A percentile compares a stretch with the other conserved stretches of the same genome.
Conservation (phyloP, 2,888 invertebrate genomes). For the Microplitis manilae region DNA sequence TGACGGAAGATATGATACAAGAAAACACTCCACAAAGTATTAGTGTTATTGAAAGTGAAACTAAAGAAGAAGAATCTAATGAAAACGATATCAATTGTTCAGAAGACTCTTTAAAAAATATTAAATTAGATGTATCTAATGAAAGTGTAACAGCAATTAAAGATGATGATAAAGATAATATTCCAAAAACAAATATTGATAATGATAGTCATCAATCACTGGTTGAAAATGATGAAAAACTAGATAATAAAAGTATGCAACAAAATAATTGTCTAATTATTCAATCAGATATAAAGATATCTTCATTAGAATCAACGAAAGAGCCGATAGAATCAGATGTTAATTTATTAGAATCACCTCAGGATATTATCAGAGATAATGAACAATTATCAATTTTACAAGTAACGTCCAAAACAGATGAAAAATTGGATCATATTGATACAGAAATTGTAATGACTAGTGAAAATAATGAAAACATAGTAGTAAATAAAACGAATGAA, state of each 20-base stretch:
- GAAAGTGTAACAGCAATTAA: conserved; percentile 3
- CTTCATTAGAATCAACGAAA: not conserved
- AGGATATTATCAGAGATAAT: not conserved
- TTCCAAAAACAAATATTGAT: not conserved
- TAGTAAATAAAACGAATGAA: conserved; percentile 10
- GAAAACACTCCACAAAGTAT: not conserved
- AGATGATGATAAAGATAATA: conserved; percentile 9
- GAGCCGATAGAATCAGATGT: not conserved
- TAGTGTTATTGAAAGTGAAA: not conserved
- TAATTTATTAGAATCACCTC: not conserved
- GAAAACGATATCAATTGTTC: not conserved
- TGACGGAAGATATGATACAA: too few species aligned
- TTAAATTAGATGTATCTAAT: not conserved
- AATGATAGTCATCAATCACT: not conserved
- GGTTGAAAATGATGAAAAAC: conserved; percentile 15
- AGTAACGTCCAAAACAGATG: not conserved
- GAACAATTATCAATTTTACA: not conserved
- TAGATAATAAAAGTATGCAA: not conserved
- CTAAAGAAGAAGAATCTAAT: not conserved
- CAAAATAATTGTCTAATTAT: not conserved
- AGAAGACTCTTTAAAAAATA: not conserved
- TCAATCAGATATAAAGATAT: not conserved
- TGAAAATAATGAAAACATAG: not conserved
- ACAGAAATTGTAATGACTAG: not conserved
- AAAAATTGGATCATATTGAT: conserved; percentile 16